phyloP scores from a whole-genome alignment of 2,888 invertebrate genomes.

The Chloromyia formosa region DNA sequence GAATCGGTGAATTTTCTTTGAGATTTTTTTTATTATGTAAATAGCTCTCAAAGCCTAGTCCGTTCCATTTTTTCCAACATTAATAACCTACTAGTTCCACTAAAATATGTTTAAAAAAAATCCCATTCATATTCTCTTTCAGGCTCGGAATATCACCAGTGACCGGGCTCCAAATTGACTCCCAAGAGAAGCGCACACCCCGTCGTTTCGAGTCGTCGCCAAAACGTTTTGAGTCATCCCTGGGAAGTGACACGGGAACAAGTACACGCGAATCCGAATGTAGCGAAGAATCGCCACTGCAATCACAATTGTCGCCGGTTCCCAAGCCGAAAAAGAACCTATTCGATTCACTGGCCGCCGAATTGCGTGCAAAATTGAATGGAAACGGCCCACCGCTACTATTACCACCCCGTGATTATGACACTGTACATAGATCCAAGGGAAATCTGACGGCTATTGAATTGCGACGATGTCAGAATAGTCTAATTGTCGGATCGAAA shows the following conservation, averaged over 20 bases:
- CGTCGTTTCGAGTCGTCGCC: constrained; percentile 60
- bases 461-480: constrained; percentile 65
- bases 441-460: constrained; percentile 81
- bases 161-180: constrained; percentile 50
- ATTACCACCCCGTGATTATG: constrained; percentile 93
- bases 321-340: constrained; percentile 73
- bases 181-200: constrained; percentile 50
- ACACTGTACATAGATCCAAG: constrained; percentile 80
- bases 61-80: too few species aligned
- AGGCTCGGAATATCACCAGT: constrained; percentile 51
- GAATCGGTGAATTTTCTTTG: too few species aligned
- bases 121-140: too few species aligned
- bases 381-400: constrained; percentile 78
- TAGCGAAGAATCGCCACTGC: constrained; percentile 69
- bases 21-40: too few species aligned
- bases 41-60: too few species aligned
- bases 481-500: constrained; percentile 61
- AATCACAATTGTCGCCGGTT: constrained; percentile 60
- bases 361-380: constrained; percentile 79
- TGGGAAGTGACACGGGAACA: constrained; percentile 78
- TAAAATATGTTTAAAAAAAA: too few species aligned
- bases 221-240: constrained; percentile 73
- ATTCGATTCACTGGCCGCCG: constrained; percentile 92
- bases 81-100: too few species aligned
- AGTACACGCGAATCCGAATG: constrained; percentile 76